Evolutionary conservation across 2,888 invertebrate species (phyloP).

Genomic region (Tipula lateralis): DNA sequence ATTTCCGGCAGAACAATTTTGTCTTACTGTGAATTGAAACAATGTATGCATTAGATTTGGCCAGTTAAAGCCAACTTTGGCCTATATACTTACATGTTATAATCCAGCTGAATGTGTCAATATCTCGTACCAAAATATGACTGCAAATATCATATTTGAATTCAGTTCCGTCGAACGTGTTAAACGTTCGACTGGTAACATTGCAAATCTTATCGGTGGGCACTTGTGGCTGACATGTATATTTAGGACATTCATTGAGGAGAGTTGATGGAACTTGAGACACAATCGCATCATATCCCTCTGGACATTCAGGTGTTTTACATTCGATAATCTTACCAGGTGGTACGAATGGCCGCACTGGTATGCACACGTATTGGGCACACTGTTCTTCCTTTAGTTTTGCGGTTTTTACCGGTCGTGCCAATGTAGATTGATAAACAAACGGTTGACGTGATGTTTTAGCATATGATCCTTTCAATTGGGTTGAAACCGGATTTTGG

Average conservation of each 20-base stretch:
- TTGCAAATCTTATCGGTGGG: constrained; percentile 57
- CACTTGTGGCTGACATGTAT: constrained; percentile 60
- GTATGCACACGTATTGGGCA: constrained; percentile 46
- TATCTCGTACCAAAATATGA: constrained; percentile 70
- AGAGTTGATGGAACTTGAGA: constrained; percentile 46
- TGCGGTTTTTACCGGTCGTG: constrained; percentile 35
- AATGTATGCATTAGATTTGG: background rate
- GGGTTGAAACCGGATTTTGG: background rate
- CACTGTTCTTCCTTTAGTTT: constrained; percentile 40
- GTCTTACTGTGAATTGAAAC: constrained; percentile 52
- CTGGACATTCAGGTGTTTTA: constrained; percentile 56
- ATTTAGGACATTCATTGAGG: constrained; percentile 53
- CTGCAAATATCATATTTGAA: constrained; percentile 78
- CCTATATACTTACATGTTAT: constrained; percentile 57
- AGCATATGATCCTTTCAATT: constrained; percentile 38
- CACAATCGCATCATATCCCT: constrained; percentile 54
- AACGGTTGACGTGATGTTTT: constrained; percentile 40
- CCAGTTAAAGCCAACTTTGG: constrained; percentile 28
- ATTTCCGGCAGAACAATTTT: constrained; percentile 56
- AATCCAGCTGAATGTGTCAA: constrained; percentile 62
- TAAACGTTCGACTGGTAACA: constrained; percentile 70
- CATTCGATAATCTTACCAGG: background rate
- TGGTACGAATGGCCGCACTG: constrained; percentile 38
- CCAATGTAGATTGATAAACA: constrained; percentile 41
- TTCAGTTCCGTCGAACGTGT: constrained; percentile 72